Base-by-base conservation (phyloP, 2,113 vertebrate genomes). In the Periophthalmus modestus region DNA sequence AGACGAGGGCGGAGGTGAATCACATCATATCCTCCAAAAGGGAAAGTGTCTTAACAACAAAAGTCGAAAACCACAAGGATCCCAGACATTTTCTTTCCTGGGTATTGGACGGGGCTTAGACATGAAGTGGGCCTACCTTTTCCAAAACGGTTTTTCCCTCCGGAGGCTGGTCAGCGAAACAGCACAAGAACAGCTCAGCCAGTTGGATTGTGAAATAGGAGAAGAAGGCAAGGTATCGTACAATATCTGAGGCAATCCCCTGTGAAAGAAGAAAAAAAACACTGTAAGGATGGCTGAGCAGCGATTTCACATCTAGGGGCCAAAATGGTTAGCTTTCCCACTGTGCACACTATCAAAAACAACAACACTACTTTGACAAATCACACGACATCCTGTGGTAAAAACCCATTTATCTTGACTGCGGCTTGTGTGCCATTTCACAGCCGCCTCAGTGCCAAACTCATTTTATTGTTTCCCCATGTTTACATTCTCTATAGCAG, bases 101-200 rank as follows among this genome's bases (percentile, higher is more conserved):
- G 58, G 58, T 80, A 50, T 50, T 33, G 50, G 33, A 70, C 67
- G 0, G 55, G 36, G 72, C 36, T 79, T 79, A 71, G 73, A 55
- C 74, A 67, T 55, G 77, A 85, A 86, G 82, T 65, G 75, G 79
- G 72, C 94, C 89, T 92, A 98, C 97, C 84, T 94, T 78, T 58
- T 69, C 89, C 54, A 67, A 85, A 68, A 74, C 2, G 0, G 68
- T 83, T 92, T 94, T 92, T 3, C 92, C 93, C 81, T 93, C 94
- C 0, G 96, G 95, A 43, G 93, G 88, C 4, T 75, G 91, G 85
- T 98, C 97, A 9, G 92, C 93, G 58, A 97, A 93, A 87, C 95
- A 97, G 83, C 95, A 96, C 48, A 98, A 85, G 74, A 95, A 88
- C 10, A 98, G 91, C 79, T 97, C 93, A 5, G 85, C 92, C 80